A percentile compares a stretch with the other conserved stretches of the same genome.
phyloP scores from a whole-genome alignment of 1,140 invertebrate genomes.

The Macrobrachium rosenbergii region DNA sequence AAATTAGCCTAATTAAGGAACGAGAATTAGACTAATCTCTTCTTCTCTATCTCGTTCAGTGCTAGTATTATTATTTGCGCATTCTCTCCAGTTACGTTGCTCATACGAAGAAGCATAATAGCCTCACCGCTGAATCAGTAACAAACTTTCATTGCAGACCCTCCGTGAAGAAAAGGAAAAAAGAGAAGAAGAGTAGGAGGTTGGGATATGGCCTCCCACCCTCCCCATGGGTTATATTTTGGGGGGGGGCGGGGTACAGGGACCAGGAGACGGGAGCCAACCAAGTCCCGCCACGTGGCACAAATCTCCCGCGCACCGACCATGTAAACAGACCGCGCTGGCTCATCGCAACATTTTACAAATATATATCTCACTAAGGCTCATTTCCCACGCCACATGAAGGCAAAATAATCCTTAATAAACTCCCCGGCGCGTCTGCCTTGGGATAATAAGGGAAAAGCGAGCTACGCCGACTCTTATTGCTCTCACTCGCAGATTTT shows the following conservation, averaged over 20 bases:
- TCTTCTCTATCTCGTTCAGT: too few species aligned
- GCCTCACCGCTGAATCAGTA: too few species aligned
- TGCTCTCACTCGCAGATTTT: constrained; percentile 53
- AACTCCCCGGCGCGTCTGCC: constrained; percentile 22
- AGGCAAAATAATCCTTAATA: constrained; percentile 55
- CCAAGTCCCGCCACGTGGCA: background rate
- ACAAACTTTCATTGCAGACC: too few species aligned
- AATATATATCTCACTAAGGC: constrained; percentile 52
- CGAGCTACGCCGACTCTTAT: constrained; percentile 31
- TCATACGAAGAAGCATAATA: too few species aligned
- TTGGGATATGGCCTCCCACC: background rate
- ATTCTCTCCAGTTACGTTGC: background rate
- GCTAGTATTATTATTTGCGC: too few species aligned
- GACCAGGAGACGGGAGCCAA: background rate
- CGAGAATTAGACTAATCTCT: background rate
- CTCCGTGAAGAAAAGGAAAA: background rate
- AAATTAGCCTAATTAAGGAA: background rate
- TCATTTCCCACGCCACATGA: constrained; percentile 50
- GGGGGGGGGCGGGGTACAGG: too few species aligned
- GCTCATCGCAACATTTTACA: constrained; percentile 40
- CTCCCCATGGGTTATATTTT: too few species aligned
- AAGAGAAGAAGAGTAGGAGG: background rate
- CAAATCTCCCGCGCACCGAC: background rate
- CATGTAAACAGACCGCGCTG: constrained; percentile 17
- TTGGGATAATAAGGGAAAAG: constrained; percentile 46